Evolutionary conservation across 2,113 vertebrate genomes (phyloP), one percentile per base, ranked within the genome.

Genomic region (Megaptera novaeangliae): DNA sequence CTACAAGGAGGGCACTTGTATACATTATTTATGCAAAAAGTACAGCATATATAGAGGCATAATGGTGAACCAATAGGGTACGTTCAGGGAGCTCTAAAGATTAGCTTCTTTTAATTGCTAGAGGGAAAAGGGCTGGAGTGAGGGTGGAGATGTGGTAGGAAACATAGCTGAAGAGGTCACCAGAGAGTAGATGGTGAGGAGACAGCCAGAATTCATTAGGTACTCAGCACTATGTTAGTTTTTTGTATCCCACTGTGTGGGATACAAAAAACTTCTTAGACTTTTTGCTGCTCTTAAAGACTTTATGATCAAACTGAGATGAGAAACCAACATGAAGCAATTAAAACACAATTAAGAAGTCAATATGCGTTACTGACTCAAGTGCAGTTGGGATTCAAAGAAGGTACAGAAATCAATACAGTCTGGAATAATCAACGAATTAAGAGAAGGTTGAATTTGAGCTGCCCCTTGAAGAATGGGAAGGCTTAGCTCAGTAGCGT

Each of bases 371-470:
- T 84, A 52, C 23, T 49, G 66, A 87, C 18, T 81, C 8, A 80
- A 93, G 39, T 75, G 29, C 14, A 91, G 31, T 66, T 82, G 39
- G 81, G 94, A 97, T 95, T 94, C 93, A 97, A 77, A 88, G 69
- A 92, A 68, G n/a, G 18, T 64, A 90, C 31, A 91, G 61, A 93
- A 95, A 93, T 89, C 82, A 92, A n/a, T 64, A n/a, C 10, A 78
- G 17, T 83, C 8, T 78, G 7, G 29, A 93, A 55, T 92, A 96
- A 97, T 96, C 89, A 78, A 94, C 93, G 52, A 94, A 64, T 95
- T 88, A 49, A 92, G 46, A 75, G 87, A 88, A 80, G 18, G 39
- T 90, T 89, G 49, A 15, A 81, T 68, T 82, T 88, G 91, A 66
- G n/a, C 20, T 93, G 39, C 29, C 15, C 25, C 14, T 74, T 64